These are phyloP conservation scores for Sorex fumeus DNA, from an alignment of 2,113 vertebrate species.

Conservation along the genomic window DNA sequence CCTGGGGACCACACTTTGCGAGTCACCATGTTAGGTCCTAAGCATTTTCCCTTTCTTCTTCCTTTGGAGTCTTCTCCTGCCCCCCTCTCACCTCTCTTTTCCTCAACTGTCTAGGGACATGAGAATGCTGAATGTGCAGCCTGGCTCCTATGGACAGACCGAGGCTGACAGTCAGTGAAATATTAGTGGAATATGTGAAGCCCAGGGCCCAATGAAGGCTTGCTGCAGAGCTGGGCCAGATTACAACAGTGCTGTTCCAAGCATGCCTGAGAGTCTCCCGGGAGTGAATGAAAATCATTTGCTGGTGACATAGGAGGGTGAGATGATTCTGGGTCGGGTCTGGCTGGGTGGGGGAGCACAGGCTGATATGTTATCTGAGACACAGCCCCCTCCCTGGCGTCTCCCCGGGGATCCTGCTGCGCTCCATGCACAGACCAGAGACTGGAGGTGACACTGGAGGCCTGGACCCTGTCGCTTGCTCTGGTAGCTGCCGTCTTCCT, in stretches of 20 bases:
- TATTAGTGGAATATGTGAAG: constrained; percentile 36
- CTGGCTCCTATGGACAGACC: neutral
- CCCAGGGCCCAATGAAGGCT: neutral
- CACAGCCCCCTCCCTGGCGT: neutral
- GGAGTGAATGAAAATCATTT: constrained; percentile 51
- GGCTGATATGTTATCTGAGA: constrained; percentile 51
- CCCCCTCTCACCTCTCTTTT: neutral
- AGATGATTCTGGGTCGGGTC: neutral
- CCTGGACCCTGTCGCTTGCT: neutral
- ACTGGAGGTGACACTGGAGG: constrained; percentile 27
- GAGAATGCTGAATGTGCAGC: constrained; percentile 23
- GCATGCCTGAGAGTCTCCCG: neutral
- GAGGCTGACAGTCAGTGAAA: constrained; percentile 38
- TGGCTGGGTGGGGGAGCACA: constrained; percentile 19
- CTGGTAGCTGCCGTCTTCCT: constrained; percentile 23
- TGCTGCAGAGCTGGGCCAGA: constrained; percentile 12
- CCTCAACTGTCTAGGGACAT: neutral
- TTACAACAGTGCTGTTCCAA: neutral
- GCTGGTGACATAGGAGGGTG: constrained; percentile 36
- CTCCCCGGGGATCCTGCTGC: neutral
- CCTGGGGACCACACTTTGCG: too few relatives aligned
- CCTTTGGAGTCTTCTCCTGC: neutral
- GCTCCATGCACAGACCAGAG: neutral
- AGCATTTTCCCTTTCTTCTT: constrained; percentile 23
- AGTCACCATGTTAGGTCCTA: neutral